Percentiles rank a stretch among this genome's conserved stretches.
Conservation (phyloP, 2,113 vertebrate species). For the Atractosteus spatula region DNA sequence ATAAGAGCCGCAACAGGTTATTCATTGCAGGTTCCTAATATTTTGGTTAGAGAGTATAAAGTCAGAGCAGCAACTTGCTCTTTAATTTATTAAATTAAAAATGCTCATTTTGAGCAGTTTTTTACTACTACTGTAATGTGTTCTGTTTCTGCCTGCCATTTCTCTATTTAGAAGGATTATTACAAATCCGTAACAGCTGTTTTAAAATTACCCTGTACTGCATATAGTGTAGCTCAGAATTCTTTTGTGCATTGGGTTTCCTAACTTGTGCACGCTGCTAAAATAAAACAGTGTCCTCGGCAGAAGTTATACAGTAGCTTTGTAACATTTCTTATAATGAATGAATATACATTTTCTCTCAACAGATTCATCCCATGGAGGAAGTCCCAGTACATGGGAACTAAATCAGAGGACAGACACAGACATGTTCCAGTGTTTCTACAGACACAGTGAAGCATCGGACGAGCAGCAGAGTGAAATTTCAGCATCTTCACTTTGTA, state of each 20-base stretch:
- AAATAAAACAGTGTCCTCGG: neutral
- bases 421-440: neutral
- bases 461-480: conserved; percentile 28
- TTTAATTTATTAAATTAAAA: no score
- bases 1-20: no score
- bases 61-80: no score
- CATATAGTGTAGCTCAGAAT: neutral
- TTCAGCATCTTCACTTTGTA: conserved; percentile 34
- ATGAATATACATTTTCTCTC: neutral
- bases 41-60: no score
- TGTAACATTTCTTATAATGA: neutral
- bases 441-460: conserved; percentile 19
- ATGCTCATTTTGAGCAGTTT: no score
- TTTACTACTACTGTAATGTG: no score
- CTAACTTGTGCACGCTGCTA: neutral
- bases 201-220: neutral
- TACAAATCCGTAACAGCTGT: neutral
- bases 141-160: no score
- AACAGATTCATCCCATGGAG: conserved; percentile 32
- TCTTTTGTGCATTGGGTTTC: neutral
- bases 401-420: conserved; percentile 29
- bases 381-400: conserved; percentile 61
- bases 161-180: no score
- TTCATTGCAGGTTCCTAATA: no score
- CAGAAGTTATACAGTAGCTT: neutral